Percentiles rank a stretch among this genome's conserved stretches.
These are phyloP conservation scores for Alfaro cultratus DNA, from an alignment of 2,797 vertebrate genomes.

Conservation along the genomic window DNA sequence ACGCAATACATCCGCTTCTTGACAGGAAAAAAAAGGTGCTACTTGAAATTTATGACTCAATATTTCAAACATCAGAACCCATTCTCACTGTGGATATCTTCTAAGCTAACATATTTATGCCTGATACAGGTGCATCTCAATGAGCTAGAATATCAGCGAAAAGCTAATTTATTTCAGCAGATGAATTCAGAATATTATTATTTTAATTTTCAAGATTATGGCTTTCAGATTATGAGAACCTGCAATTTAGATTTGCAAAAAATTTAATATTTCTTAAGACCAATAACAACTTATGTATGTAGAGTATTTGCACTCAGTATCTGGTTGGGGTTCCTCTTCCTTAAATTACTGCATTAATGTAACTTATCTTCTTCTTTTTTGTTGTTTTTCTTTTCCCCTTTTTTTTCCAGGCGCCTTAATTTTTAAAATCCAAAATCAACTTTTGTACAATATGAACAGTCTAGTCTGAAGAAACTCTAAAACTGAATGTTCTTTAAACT, in stretches of 20 bases:
- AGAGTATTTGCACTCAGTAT: neutral
- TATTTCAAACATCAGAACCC: conserved; percentile 40
- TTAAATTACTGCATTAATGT: neutral
- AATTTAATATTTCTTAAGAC: neutral
- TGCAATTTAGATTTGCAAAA: neutral
- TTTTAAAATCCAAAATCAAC: neutral
- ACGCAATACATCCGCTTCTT: conserved; percentile 65
- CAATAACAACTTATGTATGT: neutral
- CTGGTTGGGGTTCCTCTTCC: neutral
- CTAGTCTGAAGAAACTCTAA: neutral
- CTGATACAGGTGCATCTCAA: conserved; percentile 24
- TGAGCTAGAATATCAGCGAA: neutral
- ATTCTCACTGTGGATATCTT: conserved; percentile 50
- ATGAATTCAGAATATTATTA: neutral
- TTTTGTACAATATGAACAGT: neutral
- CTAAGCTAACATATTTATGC: conserved; percentile 36
- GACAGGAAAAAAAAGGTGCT: conserved; percentile 56
- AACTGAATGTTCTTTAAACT: neutral
- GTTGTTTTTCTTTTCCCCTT: neutral
- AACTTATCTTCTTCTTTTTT: neutral
- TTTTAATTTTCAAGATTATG: neutral
- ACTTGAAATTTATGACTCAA: conserved; percentile 58
- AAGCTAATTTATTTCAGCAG: neutral
- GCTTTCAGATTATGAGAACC: neutral
- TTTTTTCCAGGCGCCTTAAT: neutral